Evolutionary conservation across 2,113 vertebrate species (phyloP), one percentile per base, ranked within the genome.

Genomic region (Prochilodus magdalenae): DNA sequence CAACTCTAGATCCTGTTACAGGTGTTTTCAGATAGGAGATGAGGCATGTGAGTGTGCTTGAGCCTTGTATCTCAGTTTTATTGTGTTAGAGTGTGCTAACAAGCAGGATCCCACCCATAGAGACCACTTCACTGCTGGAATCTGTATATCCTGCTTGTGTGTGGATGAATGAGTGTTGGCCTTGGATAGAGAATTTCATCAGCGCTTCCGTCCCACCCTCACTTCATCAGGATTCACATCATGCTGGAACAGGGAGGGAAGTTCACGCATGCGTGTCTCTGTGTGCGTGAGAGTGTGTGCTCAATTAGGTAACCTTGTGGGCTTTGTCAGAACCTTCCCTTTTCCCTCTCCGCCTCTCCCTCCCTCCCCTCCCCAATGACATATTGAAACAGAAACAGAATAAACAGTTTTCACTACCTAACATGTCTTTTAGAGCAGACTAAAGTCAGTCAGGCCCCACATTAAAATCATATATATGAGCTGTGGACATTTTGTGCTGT

Each of bases 31-130:
- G 29, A 73, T 24, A 62, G 14, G n/a, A 76, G 14, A 59, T 70
- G 72, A 65, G 13, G 11, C 86, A 84, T 82, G 81, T 91, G 90
- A 88, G 88, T 72, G 71, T 89, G 82, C 87, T 44, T 82, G 62
- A 79, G 83, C 82, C 80, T 85, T 89, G 67, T 83, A 44, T 82
- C 40, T 16, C 62, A 40, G 65, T 33, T 55, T 5, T 24, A n/a
- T 30, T 67, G 40, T 15, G 13, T 47, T 72, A 57, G 69, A 59
- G 60, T 15, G 27, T 13, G 62, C 53, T 10, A 62, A 53, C 49
- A 78, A 22, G n/a, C 55, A 57, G 22, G 22, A 72, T 73, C 13
- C 20, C 44, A 27, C 57, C 73, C 20, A 81, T 66, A 63, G 70
- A 66, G 40, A 67, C 59, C 65, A 30, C 27, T 73, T 77, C 24